Conservation (phyloP, 37 sponge, comb jelly and placozoan species). For the Theonella swinhoei region DNA sequence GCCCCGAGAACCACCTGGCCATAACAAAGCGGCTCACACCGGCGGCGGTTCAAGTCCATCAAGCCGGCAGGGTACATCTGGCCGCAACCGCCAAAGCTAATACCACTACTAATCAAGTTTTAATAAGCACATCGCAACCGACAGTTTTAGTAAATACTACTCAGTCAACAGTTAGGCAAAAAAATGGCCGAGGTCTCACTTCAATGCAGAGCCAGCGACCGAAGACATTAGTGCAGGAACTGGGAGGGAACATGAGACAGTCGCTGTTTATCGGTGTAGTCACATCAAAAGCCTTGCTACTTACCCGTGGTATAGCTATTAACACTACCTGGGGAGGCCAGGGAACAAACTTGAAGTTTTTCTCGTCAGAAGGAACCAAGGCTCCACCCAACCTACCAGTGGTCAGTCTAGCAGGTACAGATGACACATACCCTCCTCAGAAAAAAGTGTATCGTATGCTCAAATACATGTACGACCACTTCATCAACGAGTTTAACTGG, state of each 20-base stretch:
- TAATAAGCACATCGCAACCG: background rate
- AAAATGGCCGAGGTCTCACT: background rate
- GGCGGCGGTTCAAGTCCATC: background rate
- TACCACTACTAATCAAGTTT: background rate
- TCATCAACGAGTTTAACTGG: constrained; percentile 80
- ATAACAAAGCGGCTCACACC: background rate
- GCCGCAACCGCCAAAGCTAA: background rate
- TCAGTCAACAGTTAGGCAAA: background rate
- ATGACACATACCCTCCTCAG: constrained; percentile 73
- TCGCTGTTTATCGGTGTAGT: constrained; percentile 79
- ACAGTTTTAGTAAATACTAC: background rate
- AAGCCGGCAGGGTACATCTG: background rate
- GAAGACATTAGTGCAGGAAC: constrained; percentile 31
- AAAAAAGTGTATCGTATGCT: constrained; percentile 61
- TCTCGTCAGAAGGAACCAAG: constrained; percentile 40
- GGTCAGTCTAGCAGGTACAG: constrained; percentile 53
- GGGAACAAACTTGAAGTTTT: constrained; percentile 50
- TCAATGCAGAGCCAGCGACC: constrained; percentile 18
- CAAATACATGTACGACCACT: constrained; percentile 72
- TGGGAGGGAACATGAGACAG: constrained; percentile 10
- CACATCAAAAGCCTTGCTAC: constrained; percentile 45
- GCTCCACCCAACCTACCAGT: constrained; percentile 54
- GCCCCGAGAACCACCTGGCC: background rate
- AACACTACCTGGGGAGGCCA: constrained; percentile 71
- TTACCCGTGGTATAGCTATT: constrained; percentile 46